A percentile compares a stretch with the other conserved stretches of the same genome.
Evolutionary conservation across 2,113 vertebrate species (phyloP).

Genomic region (Rhagologus leucostigma): DNA sequence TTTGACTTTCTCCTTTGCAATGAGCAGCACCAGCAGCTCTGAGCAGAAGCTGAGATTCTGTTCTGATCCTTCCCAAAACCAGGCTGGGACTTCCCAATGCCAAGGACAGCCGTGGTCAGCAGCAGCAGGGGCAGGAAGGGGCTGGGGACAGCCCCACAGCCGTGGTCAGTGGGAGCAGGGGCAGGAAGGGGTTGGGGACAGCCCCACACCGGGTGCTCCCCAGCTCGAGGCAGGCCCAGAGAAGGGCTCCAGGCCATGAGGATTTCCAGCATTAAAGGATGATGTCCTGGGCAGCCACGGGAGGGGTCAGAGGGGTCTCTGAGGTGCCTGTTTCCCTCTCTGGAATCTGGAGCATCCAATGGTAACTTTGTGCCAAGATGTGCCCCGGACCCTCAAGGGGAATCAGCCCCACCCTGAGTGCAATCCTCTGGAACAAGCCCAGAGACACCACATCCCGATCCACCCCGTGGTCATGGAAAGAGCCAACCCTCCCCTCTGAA

Average conservation of each 20-base stretch:
- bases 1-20: neutral
- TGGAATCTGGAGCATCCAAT: neutral
- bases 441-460: too few species aligned
- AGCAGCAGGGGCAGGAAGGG: neutral
- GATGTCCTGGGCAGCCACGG: neutral
- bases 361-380: too few species aligned
- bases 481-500: neutral
- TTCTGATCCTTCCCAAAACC: neutral
- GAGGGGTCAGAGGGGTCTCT: neutral
- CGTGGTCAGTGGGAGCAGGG: neutral
- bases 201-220: neutral
- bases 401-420: rapidly evolving
- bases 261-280: neutral
- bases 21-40: neutral
- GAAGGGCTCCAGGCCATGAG: neutral
- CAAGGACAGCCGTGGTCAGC: neutral
- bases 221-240: neutral
- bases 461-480: neutral
- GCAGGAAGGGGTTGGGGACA: neutral
- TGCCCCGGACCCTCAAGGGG: neutral
- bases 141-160: neutral
- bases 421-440: neutral
- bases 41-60: neutral
- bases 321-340: neutral
- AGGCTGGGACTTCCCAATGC: rapidly evolving